Base-by-base conservation (phyloP, 1,140 invertebrate species). In the Neodiprion pinetum region DNA sequence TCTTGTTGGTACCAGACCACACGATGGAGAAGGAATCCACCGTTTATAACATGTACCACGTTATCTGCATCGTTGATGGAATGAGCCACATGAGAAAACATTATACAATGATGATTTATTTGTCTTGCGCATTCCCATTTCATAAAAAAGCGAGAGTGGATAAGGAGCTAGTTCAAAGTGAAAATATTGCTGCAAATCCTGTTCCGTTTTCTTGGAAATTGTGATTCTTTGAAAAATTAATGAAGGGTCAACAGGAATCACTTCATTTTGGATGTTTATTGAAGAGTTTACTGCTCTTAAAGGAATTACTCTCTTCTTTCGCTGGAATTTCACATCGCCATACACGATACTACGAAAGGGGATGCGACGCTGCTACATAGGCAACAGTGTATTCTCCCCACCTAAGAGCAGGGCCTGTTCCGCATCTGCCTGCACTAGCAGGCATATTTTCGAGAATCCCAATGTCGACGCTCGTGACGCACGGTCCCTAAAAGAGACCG, bases 151-250 rank as follows among this genome's bases (percentile, higher is more conserved):
- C 9, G 84, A 80, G 61, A 81, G 11, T 14, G 83, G 79, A 75
- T 73, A 83, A 7, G 82, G 82, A 67, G 79, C 72, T 12, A 84
- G 70, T 79, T 85, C 83, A 75, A 79, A 81, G 71, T 78, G 49
- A 8, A 86, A 74, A 76, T 77, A 83, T 67, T 80, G 61, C 73
- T 78, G 67, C n/a, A 85, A 61, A 49, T 84, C 71, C 48, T 80
- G 74, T 21, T 82, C 71, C 49, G 48, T 61, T 78, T 80, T 71
- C 68, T 81, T 82, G 28, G 68, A 61, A 67, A 84, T 68, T 14
- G 48, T 67, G 17, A 84, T 83, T 67, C 80, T 66, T 76, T 82
- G 81, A 74, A 83, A 84, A 9, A 83, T 21, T 48, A 80, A 61
- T 28, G 77, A 65, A 48, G 79, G 82, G 48, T 80, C 77, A 49